Evolutionary conservation across 1,140 invertebrate species (phyloP).

Genomic region (Drosophila funebris): DNA sequence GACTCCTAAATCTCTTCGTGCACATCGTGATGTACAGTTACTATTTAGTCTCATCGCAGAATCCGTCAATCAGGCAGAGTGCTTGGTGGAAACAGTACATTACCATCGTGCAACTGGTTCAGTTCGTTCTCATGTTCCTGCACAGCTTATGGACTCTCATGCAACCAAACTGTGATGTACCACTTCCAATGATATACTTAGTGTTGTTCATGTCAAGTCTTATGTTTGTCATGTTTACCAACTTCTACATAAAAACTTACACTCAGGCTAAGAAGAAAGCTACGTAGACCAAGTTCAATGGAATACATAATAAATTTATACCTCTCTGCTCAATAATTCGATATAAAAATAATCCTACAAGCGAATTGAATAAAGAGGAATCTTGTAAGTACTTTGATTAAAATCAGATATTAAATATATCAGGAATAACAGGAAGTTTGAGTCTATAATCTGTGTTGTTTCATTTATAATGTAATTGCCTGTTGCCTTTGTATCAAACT

Average conservation of each 20-base stretch:
- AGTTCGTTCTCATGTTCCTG: slow-evolving; percentile 89
- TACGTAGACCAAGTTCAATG: too few relatives aligned
- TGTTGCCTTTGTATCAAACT: too few relatives aligned
- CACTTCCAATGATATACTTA: neutral
- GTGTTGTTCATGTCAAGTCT: neutral
- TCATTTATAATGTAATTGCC: too few relatives aligned
- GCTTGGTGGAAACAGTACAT: slow-evolving; percentile 93
- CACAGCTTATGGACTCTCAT: slow-evolving; percentile 83
- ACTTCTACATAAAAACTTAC: slow-evolving; percentile 12
- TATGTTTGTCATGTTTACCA: slow-evolving; percentile 21
- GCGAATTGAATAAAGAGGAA: too few relatives aligned
- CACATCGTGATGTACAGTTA: slow-evolving; percentile 92
- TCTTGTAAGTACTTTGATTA: too few relatives aligned
- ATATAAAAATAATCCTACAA: too few relatives aligned
- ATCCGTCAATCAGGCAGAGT: slow-evolving; percentile 86
- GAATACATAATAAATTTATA: too few relatives aligned
- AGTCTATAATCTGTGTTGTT: too few relatives aligned
- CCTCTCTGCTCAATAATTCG: too few relatives aligned
- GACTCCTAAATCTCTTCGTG: slow-evolving; percentile 90
- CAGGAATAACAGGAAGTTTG: too few relatives aligned
- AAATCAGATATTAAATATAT: too few relatives aligned
- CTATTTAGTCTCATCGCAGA: slow-evolving; percentile 88
- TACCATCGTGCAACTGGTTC: slow-evolving; percentile 90
- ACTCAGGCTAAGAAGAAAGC: neutral
- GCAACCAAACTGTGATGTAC: slow-evolving; percentile 8